Conservation (phyloP, 2,888 invertebrate genomes). For the Spodoptera littoralis region DNA sequence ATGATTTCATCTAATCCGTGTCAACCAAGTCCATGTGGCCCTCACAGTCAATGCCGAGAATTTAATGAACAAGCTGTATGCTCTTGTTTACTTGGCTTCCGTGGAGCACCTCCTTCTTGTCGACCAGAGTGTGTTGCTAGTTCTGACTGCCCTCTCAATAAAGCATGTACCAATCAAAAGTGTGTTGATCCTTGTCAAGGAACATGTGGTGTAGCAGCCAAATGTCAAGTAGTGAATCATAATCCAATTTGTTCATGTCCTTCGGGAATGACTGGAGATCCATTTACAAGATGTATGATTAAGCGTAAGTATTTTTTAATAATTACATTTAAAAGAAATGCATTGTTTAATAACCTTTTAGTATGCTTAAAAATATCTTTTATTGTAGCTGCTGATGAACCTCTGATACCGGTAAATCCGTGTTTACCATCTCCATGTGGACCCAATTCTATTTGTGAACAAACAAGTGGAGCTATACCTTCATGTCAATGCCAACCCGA, state of each 20-base stretch:
- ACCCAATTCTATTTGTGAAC: constrained; percentile 91
- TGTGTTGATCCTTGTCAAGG: constrained; percentile 93
- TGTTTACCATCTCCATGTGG: constrained; percentile 94
- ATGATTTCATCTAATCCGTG: constrained; percentile 87
- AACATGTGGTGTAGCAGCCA: constrained; percentile 93
- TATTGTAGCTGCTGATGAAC: constrained; percentile 71
- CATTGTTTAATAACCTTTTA: not conserved
- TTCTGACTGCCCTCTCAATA: constrained; percentile 91
- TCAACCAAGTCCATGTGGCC: constrained; percentile 90
- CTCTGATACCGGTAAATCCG: constrained; percentile 84
- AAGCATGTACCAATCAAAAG: constrained; percentile 92
- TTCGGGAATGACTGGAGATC: constrained; percentile 91
- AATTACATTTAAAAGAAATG: not conserved
- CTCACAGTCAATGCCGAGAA: constrained; percentile 90
- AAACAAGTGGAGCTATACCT: constrained; percentile 87
- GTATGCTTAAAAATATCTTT: constrained; percentile 8
- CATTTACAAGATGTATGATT: constrained; percentile 89
- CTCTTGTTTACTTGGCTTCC: constrained; percentile 90
- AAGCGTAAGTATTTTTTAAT: constrained; percentile 78
- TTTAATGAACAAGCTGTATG: constrained; percentile 91
- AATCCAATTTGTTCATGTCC: constrained; percentile 92
- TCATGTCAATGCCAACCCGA: constrained; percentile 92
- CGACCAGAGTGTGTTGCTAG: constrained; percentile 92
- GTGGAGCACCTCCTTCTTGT: constrained; percentile 92
- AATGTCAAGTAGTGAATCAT: constrained; percentile 93